Base-by-base conservation (phyloP, 2,113 vertebrate species). In the Merops nubicus region DNA sequence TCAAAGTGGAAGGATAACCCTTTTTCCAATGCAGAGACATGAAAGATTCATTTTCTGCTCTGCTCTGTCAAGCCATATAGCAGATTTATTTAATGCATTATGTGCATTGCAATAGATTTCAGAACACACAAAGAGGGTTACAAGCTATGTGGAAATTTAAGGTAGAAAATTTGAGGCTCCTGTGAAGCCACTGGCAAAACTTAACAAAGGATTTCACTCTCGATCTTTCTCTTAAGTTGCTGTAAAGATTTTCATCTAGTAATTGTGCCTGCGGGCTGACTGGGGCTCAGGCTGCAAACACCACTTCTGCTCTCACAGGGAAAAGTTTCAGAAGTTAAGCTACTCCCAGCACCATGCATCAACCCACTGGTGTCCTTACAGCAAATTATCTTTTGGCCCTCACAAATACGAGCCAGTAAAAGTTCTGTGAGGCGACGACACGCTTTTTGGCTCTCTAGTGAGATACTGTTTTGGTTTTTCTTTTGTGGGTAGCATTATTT, bases 1-100 rank as follows among this genome's bases (percentile, higher is more conserved):
- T 91, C 76, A 42, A 89, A 96, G 93, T 31, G 76, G 56, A 92
- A 72, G 79, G 60, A 91, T 73, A 88, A 78, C 78, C 90, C 82
- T 54, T 85, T 95, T 84, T 48, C 36, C 48, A 93, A 87, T 36
- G 67, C 29, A 86, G 15, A 76, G 45, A 69, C 76, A 92, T 6
- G 57, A 92, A 93, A 86, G 65, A 88, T 72, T 69, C 42, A 73
- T 92, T 92, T 80, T 72, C 60, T 63, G 19, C 73, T 92, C 73
- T 70, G 36, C 85, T 89, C 89, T 72, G n/a, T 53, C 59, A 60
- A 67, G 51, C 50, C 56, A 28, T 38, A n/a, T 69, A 73, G 73
- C 53, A 85, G 70, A 38, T 90, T 53, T 89, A 82, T 93, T 93
- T 88, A 90, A 90, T 73, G 89, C 57, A 51, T 89, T 91, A 53